Conservation (phyloP, 2,113 vertebrate genomes). For the Oryzias javanicus region DNA sequence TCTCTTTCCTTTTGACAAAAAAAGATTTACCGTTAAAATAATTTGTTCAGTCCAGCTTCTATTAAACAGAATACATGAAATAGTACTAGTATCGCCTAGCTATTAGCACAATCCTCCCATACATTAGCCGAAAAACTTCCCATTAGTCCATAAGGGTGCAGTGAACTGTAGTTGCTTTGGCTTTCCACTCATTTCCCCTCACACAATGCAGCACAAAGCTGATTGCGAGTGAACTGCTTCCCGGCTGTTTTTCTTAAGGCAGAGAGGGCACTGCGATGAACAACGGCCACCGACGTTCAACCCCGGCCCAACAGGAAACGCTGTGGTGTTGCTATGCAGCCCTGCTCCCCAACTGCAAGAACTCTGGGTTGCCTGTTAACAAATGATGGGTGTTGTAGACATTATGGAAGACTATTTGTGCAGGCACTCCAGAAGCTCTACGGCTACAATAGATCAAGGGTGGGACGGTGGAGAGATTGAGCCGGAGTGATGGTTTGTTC, state of each 20-base stretch:
- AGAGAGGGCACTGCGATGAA: conserved; percentile 54
- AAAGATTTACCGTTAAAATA: no score
- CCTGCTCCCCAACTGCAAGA: conserved; percentile 50
- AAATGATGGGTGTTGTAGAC: conserved; percentile 55
- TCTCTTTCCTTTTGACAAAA: no score
- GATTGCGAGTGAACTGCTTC: conserved; percentile 60
- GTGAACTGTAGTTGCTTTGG: conserved; percentile 42
- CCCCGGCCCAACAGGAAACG: conserved; percentile 65
- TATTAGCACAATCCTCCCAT: background rate
- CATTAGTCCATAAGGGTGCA: conserved; percentile 32
- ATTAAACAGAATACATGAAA: background rate
- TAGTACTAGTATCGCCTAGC: background rate
- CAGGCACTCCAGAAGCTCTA: conserved; percentile 61
- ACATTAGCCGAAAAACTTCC: conserved; percentile 12
- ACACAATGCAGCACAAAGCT: conserved; percentile 62
- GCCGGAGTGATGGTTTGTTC: conserved; percentile 50
- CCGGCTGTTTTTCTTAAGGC: conserved; percentile 57
- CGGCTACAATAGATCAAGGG: conserved; percentile 61
- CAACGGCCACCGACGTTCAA: conserved; percentile 56
- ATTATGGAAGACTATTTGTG: conserved; percentile 47
- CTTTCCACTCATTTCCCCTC: conserved; percentile 63
- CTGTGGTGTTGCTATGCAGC: conserved; percentile 69
- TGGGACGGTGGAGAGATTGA: conserved; percentile 42
- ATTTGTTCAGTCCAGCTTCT: no score
- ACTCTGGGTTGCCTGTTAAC: conserved; percentile 65